Conservation (phyloP, 1,140 invertebrate genomes). For the Drosophila ficusphila region DNA sequence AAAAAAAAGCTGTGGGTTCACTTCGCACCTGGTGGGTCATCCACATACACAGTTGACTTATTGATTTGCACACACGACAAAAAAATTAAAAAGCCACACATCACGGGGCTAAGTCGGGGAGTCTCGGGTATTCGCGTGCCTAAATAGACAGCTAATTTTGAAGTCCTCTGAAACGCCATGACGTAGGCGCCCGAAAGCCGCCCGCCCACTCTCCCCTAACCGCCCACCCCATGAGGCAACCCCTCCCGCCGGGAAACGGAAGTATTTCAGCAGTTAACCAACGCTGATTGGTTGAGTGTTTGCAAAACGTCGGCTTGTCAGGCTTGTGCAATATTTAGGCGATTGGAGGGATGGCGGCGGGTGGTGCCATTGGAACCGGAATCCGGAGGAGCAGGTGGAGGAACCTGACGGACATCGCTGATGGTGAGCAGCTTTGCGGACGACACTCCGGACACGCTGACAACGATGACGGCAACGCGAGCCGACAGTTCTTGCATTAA, state of each 20-base stretch:
- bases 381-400: constrained; percentile 14
- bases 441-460: constrained; percentile 53
- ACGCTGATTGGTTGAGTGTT: constrained; percentile 81
- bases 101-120: constrained; percentile 33
- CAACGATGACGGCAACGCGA: constrained; percentile 66
- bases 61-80: constrained; percentile 71
- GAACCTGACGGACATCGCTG: constrained; percentile 41
- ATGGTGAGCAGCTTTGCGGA: constrained; percentile 29
- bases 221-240: constrained; percentile 3
- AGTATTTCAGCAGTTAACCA: constrained; percentile 81
- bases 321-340: constrained; percentile 7
- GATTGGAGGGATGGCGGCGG: neutral
- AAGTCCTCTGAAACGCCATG: constrained; percentile 72
- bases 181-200: constrained; percentile 50
- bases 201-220: neutral
- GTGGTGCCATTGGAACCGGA: neutral
- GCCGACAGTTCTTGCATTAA: constrained; percentile 77
- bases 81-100: constrained; percentile 60
- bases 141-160: constrained; percentile 82
- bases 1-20: constrained; percentile 47
- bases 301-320: constrained; percentile 55
- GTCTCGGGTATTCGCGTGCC: constrained; percentile 59
- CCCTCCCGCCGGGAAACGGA: constrained; percentile 63
- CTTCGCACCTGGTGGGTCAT: constrained; percentile 38
- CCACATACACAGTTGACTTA: constrained; percentile 63